phyloP scores from a whole-genome alignment of 2,797 vertebrate genomes.

The Gallinago solitaria region DNA sequence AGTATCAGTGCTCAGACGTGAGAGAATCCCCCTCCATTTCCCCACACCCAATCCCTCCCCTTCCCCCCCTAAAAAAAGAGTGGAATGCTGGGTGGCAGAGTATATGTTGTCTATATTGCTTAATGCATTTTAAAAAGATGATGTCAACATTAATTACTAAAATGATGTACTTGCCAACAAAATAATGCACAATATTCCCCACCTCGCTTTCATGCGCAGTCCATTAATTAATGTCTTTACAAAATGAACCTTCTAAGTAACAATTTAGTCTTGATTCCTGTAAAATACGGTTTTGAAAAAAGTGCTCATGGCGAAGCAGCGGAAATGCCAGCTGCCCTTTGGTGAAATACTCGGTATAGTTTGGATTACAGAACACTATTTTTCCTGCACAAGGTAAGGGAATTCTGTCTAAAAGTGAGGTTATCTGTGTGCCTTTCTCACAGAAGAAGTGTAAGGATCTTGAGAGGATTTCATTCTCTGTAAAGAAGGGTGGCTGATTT shows the following conservation, averaged over 20 bases:
- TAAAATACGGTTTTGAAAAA: constrained; percentile 12
- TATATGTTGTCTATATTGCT: constrained; percentile 66
- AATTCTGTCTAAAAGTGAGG: background rate
- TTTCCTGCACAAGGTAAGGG: background rate
- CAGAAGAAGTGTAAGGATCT: background rate
- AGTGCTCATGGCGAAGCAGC: background rate
- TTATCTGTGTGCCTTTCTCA: background rate
- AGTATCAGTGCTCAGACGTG: background rate
- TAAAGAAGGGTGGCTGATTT: background rate
- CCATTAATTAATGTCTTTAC: constrained; percentile 36
- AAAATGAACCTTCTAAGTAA: constrained; percentile 33
- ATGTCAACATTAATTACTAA: constrained; percentile 61
- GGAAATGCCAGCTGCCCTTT: background rate
- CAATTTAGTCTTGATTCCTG: constrained; percentile 22
- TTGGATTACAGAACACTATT: background rate
- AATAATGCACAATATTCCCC: constrained; percentile 49
- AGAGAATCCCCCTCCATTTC: background rate
- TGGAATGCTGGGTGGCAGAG: background rate
- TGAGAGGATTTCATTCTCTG: background rate
- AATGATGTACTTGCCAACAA: constrained; percentile 34
- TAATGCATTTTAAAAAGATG: constrained; percentile 63
- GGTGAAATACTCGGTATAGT: background rate
- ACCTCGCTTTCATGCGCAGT: background rate
- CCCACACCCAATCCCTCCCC: too few relatives aligned
- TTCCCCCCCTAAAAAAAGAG: background rate